A percentile compares a stretch with the other conserved stretches of the same genome.
These are phyloP conservation scores for Ypsolopha scabrella DNA, from an alignment of 2,888 invertebrate genomes.

Conservation along the genomic window DNA sequence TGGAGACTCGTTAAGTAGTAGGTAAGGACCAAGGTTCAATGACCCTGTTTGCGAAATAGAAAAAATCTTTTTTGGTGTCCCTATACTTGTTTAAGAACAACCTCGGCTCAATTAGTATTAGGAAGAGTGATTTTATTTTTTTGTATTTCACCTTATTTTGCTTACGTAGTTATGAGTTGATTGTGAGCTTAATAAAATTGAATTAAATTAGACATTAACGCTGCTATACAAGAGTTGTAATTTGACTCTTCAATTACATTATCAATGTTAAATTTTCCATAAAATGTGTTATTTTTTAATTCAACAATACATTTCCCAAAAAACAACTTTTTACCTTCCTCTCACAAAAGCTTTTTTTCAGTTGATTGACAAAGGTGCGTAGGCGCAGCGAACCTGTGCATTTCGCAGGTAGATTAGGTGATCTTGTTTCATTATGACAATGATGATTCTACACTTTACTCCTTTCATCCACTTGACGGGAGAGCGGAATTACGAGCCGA, in stretches of 20 bases:
- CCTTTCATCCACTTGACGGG: conserved; percentile 30
- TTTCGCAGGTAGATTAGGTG: conserved; percentile 55
- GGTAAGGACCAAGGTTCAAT: too few species aligned
- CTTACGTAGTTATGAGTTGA: too few species aligned
- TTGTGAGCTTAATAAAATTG: too few species aligned
- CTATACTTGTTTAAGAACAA: too few species aligned
- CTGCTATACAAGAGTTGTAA: background rate
- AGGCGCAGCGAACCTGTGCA: conserved; percentile 9
- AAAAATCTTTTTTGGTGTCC: too few species aligned
- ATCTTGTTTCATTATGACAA: conserved; percentile 59
- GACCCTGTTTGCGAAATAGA: too few species aligned
- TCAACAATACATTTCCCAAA: conserved; percentile 1
- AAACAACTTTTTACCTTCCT: conserved; percentile 8
- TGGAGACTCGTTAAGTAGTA: too few species aligned
- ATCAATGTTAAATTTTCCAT: conserved; percentile 9
- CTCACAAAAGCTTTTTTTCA: background rate
- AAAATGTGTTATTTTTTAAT: conserved; percentile 5
- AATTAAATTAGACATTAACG: too few species aligned
- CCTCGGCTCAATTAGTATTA: too few species aligned
- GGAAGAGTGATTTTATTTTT: too few species aligned
- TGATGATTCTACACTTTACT: conserved; percentile 34
- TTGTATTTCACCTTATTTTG: too few species aligned
- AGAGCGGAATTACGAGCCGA: conserved; percentile 64
- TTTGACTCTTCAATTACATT: background rate
- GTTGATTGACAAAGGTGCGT: conserved; percentile 2